Base-by-base conservation (phyloP, 1,140 invertebrate species). In the Phocides pigmalion region DNA sequence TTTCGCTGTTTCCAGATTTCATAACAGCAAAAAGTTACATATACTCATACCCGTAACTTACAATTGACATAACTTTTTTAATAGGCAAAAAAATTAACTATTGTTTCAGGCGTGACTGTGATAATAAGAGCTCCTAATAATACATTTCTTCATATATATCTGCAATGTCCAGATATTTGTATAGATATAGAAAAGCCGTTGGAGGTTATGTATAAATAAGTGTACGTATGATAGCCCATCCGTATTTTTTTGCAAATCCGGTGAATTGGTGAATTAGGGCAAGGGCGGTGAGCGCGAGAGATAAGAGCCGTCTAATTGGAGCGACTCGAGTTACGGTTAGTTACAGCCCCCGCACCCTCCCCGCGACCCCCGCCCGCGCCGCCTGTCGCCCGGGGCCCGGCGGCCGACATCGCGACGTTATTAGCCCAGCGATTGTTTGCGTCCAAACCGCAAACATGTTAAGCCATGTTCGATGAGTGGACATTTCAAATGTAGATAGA, bases 251-350 rank as follows among this genome's bases (percentile, higher is more conserved):
- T 28, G 6, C 9, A 28, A n/a, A 32, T 11, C 28, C 9, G 0
- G 20, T 54, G 35, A 20, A 42, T 54, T 54, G 17, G 19, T 54
- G 51, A 54, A 54, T 41, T 54, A 41, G 20, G 37, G 14, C 35
- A 41, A 19, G 12, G 51, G 51, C 37, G 37, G 51, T 20, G 35
- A 54, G 17, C 37, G 22, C 35, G 64, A 44, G 54, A 66, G 46
- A 59, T 51, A 66, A 66, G 50, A 53, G 53, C 53, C 37, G 46
- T 37, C 64, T 66, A 59, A 66, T 66, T 59, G 64, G 37, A 59
- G 64, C 64, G 42, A 59, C 54, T 66, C 64, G 20, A 51, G 58
- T 50, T 51, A 58, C 53, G 64, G 46, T 65, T 25, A 39, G 20
- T 41, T 49, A 22, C 17, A 14, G n/a, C 47, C 8, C 20, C 11